These are phyloP conservation scores for Syrmaticus mikado DNA, from an alignment of 2,113 vertebrate genomes.

Conservation along the genomic window DNA sequence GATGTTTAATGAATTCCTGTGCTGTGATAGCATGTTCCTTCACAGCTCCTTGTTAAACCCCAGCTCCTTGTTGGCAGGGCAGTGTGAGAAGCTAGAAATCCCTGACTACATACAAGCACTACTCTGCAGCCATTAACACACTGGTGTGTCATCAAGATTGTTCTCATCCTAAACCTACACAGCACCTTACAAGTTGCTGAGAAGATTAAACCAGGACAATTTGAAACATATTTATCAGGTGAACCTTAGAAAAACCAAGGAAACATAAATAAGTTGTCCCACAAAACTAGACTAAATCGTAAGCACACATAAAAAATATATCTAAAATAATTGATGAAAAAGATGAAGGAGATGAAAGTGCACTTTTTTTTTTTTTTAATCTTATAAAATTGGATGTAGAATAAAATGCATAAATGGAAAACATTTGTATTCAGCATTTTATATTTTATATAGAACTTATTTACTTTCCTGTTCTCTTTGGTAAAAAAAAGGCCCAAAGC, in stretches of 20 bases:
- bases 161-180: neutral
- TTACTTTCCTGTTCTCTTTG: neutral
- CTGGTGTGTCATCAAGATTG: neutral
- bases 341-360: neutral
- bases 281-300: neutral
- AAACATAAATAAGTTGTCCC: neutral
- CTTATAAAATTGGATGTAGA: neutral
- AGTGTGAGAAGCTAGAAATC: neutral
- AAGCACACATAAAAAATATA: neutral
- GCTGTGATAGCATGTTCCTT: neutral
- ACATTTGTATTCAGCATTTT: neutral
- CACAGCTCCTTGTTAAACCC: neutral
- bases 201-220: neutral
- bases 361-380: neutral
- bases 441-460: neutral
- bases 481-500: neutral
- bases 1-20: neutral
- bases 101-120: neutral
- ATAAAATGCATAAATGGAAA: neutral
- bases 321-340: neutral
- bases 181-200: neutral
- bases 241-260: neutral
- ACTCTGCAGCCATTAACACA: neutral
- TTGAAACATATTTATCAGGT: neutral
- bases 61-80: neutral